Evolutionary conservation across 2,113 vertebrate species (phyloP).

Genomic region (Planiliza haematocheilus): DNA sequence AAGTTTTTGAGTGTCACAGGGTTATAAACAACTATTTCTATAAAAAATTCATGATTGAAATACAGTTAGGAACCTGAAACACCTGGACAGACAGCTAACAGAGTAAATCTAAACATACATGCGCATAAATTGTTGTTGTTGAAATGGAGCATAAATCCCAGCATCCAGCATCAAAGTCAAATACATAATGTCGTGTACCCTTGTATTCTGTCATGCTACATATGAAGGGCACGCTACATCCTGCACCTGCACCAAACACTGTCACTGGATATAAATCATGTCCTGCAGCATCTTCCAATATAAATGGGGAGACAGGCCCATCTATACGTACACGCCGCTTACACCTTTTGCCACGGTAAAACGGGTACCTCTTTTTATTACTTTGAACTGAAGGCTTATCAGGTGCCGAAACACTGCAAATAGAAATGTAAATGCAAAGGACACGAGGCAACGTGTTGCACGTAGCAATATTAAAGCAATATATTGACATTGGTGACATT

Average conservation of each 20-base stretch:
- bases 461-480: too few relatives aligned
- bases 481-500: too few relatives aligned
- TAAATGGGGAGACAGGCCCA: background rate
- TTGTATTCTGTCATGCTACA: background rate
- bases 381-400: too few relatives aligned
- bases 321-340: background rate
- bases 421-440: too few relatives aligned
- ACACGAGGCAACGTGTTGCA: too few relatives aligned
- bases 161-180: background rate
- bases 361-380: too few relatives aligned
- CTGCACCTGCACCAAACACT: background rate
- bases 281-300: background rate
- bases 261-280: too few relatives aligned
- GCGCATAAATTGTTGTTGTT: background rate
- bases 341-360: background rate
- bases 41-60: too few relatives aligned
- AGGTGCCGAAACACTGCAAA: too few relatives aligned
- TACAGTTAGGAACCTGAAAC: background rate
- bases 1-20: background rate
- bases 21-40: too few relatives aligned
- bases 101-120: background rate
- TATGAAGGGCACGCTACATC: background rate
- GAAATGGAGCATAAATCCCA: background rate
- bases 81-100: background rate
- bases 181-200: background rate